Evolutionary conservation across 2,888 invertebrate genomes (phyloP).

Genomic region (Podotricha telesiphe): DNA sequence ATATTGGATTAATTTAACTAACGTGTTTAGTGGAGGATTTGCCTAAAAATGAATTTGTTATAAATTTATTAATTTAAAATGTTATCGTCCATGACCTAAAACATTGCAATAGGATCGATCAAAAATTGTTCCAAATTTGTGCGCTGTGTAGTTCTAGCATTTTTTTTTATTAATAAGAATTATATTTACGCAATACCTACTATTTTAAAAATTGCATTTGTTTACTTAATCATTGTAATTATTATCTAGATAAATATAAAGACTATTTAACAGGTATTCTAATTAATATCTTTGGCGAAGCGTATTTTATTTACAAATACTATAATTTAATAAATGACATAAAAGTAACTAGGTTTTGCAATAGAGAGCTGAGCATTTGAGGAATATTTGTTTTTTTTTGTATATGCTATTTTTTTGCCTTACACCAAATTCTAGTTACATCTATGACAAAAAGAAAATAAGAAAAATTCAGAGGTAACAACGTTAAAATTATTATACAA

Average conservation of each 20-base stretch:
- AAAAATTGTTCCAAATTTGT: slow-evolving; percentile 60
- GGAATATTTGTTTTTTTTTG: background rate
- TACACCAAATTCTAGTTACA: slow-evolving; percentile 24
- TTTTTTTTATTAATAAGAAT: slow-evolving; percentile 42
- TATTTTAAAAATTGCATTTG: slow-evolving; percentile 45
- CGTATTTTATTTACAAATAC: slow-evolving; percentile 62
- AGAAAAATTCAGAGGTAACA: slow-evolving; percentile 45
- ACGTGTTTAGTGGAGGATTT: background rate
- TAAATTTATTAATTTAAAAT: slow-evolving; percentile 24
- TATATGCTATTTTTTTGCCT: background rate
- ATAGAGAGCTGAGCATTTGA: slow-evolving; percentile 4
- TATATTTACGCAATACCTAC: slow-evolving; percentile 31
- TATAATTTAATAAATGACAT: slow-evolving; percentile 26
- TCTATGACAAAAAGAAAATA: slow-evolving; percentile 35
- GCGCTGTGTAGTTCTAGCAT: slow-evolving; percentile 57
- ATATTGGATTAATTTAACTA: background rate
- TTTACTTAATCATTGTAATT: slow-evolving; percentile 41
- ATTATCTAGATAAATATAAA: slow-evolving; percentile 49
- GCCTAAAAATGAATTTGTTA: background rate
- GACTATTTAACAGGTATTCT: slow-evolving; percentile 60
- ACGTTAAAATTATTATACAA: slow-evolving; percentile 48
- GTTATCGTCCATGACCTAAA: slow-evolving; percentile 38
- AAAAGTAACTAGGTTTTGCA: slow-evolving; percentile 17
- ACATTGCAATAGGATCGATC: slow-evolving; percentile 39
- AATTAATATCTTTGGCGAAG: slow-evolving; percentile 73